A percentile compares a stretch with the other conserved stretches of the same genome.
phyloP scores from a whole-genome alignment of 2,888 invertebrate genomes.

The Diabrotica balteata region DNA sequence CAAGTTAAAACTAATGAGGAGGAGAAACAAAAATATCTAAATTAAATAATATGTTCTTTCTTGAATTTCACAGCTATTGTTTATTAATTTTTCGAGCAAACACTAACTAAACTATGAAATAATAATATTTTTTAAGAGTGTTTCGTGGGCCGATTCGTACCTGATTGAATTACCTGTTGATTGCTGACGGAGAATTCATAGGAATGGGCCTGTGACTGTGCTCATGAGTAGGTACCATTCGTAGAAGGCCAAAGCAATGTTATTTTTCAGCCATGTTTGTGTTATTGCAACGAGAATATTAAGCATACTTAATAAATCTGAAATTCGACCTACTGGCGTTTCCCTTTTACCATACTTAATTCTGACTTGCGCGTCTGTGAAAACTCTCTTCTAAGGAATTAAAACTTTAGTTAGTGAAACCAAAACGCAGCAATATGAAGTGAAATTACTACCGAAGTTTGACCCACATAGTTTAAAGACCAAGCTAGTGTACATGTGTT shows the following conservation, averaged over 20 bases:
- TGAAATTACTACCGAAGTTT: conserved; percentile 47
- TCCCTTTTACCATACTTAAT: conserved; percentile 8
- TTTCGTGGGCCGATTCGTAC: no score
- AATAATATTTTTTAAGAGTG: no score
- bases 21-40: no score
- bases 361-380: conserved; percentile 11
- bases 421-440: conserved; percentile 28
- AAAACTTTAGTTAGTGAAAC: conserved; percentile 25
- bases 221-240: conserved; percentile 7
- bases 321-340: conserved; percentile 13
- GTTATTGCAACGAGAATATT: conserved; percentile 6
- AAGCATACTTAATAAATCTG: neutral
- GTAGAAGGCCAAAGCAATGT: conserved; percentile 15
- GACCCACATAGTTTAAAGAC: conserved; percentile 58
- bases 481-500: conserved; percentile 42
- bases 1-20: no score
- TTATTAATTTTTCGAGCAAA: no score
- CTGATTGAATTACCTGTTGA: conserved; percentile 10
- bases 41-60: no score
- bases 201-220: conserved; percentile 8
- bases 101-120: no score
- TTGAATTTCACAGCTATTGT: no score
- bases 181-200: conserved; percentile 3
- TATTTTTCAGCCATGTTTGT: conserved; percentile 45
- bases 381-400: conserved; percentile 5